Conservation (phyloP, 37 sponge, comb jelly and placozoan species). For the Aphrocallistes beatrix region DNA sequence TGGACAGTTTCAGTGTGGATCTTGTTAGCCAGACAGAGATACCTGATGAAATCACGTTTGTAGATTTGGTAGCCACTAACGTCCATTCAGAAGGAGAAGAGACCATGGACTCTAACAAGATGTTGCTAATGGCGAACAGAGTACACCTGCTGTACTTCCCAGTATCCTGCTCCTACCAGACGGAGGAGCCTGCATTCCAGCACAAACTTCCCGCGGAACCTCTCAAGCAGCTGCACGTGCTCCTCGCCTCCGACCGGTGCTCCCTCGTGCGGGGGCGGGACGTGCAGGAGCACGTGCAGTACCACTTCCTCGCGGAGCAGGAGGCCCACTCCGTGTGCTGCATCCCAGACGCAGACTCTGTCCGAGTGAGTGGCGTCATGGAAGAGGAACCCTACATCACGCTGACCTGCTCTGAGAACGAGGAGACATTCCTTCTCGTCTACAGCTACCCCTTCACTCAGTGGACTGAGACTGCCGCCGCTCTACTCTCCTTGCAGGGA, state of each 20-base stretch:
- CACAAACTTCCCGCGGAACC: neutral
- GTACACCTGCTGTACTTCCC: conserved; percentile 8
- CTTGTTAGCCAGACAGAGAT: neutral
- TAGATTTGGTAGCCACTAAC: neutral
- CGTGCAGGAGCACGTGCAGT: neutral
- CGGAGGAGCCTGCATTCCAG: neutral
- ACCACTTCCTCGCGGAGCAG: neutral
- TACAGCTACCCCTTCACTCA: neutral
- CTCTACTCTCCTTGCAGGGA: neutral
- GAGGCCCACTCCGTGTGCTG: neutral
- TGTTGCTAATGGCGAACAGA: neutral
- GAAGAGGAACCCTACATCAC: neutral
- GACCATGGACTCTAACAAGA: neutral
- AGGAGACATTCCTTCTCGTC: neutral
- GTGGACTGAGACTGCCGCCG: neutral
- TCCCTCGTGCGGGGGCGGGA: neutral
- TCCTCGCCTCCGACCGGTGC: neutral
- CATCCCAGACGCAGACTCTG: neutral
- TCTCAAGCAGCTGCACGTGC: neutral
- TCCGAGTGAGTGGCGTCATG: neutral
- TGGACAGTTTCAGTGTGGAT: neutral
- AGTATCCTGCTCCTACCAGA: neutral
- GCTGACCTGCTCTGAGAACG: neutral
- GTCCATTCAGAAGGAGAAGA: neutral
- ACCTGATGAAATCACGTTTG: neutral